phyloP scores from a whole-genome alignment of 1,140 invertebrate species.

The Diabrotica virgifera region DNA sequence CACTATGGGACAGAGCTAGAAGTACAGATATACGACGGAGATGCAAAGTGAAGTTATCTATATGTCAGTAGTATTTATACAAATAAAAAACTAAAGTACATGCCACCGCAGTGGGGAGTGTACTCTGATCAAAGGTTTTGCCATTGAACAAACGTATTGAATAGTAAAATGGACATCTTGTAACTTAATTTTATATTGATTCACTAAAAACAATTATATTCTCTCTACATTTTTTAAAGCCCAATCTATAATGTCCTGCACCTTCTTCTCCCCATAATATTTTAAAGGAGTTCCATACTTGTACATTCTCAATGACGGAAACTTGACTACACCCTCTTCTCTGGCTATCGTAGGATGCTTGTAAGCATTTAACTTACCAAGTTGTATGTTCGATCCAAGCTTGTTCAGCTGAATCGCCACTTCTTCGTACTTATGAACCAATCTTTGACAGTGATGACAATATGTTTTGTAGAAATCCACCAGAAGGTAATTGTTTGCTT shows the following conservation, averaged over 20 bases:
- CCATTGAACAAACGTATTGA: too few species aligned
- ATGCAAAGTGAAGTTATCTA: too few species aligned
- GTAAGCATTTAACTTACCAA: conserved; percentile 5
- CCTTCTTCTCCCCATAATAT: conserved; percentile 11
- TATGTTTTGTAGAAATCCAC: conserved; percentile 15
- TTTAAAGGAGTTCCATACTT: conserved; percentile 5
- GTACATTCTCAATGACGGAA: conserved; percentile 11
- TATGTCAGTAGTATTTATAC: too few species aligned
- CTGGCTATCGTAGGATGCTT: not conserved
- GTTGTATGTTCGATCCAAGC: not conserved
- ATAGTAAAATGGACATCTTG: too few species aligned
- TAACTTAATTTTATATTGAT: too few species aligned
- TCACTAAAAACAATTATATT: too few species aligned
- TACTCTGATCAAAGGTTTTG: too few species aligned
- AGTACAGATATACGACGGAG: too few species aligned
- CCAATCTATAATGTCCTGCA: conserved; percentile 11
- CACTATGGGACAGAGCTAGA: too few species aligned
- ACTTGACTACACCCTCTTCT: conserved; percentile 8
- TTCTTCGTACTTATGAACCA: conserved; percentile 9
- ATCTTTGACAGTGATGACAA: conserved; percentile 10
- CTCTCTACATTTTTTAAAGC: not conserved
- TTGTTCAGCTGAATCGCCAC: not conserved
- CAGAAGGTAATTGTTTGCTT: conserved; percentile 8
- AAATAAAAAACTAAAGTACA: too few species aligned
- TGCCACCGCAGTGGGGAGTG: too few species aligned